These are phyloP conservation scores for Cyphomyrus discorhynchus DNA, from an alignment of 2,113 vertebrate genomes.

Conservation along the genomic window DNA sequence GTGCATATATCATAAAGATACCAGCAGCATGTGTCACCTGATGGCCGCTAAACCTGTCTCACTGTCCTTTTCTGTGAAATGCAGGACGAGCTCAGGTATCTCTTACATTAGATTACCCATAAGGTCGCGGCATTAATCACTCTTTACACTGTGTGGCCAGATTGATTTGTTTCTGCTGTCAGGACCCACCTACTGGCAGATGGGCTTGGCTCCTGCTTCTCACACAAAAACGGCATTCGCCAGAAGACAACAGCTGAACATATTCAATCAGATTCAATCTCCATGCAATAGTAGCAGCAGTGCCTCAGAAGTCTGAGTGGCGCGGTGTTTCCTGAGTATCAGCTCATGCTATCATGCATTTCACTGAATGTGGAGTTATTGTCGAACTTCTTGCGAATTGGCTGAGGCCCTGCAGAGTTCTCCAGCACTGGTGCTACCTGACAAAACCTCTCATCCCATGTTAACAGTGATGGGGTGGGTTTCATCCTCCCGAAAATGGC, in stretches of 20 bases:
- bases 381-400: background rate
- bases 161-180: background rate
- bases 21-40: background rate
- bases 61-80: background rate
- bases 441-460: background rate
- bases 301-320: background rate
- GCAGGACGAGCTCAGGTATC: background rate
- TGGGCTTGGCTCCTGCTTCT: background rate
- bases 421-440: background rate
- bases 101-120: background rate
- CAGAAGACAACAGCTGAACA: background rate
- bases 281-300: background rate
- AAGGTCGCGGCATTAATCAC: background rate
- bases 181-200: background rate
- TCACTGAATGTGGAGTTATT: background rate
- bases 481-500: background rate
- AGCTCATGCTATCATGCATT: background rate
- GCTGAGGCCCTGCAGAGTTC: background rate
- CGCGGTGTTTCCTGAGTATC: background rate
- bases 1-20: background rate
- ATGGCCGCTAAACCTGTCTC: background rate
- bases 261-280: background rate
- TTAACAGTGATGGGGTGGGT: background rate
- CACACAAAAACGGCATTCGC: background rate
- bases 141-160: background rate